Evolutionary conservation across 2,888 invertebrate genomes (phyloP), one percentile per base, ranked within the genome.

Genomic region (Tethea ocularis): DNA sequence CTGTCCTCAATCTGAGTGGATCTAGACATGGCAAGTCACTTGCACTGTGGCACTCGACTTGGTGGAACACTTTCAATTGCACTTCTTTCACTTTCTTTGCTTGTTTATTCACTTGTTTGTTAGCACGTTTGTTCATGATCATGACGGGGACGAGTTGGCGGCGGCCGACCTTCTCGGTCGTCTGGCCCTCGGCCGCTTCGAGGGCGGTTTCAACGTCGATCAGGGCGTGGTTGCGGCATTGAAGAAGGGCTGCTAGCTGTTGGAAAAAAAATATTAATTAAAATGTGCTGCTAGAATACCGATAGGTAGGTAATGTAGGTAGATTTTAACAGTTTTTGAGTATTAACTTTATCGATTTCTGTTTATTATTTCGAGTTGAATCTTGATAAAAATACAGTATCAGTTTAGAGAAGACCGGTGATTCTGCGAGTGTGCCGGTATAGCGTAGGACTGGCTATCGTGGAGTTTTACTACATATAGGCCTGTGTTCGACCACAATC

Each of bases 151-250:
- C 78, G 0, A 91, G 69, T 23, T 84, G 84, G 2, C 79, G 72
- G 0, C 74, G 78, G 0, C 86, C 87, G 3, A 81, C 64, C n/a
- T 72, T 76, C 4, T 84, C 86, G 0, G 83, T 56, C 2, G 81
- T 68, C 51, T 85, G 83, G 0, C 86, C 85, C 60, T 94, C 93
- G 0, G 93, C 93, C 0, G 94, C 94, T 66, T 94, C 94, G 7
- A 93, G 70, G 0, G 94, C 94, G 0, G 93, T 93, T 66, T 94
- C 94, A 0, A 94, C 93, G 76, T 94, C 94, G 36, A 91, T 74
- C 0, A 92, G 71, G 0, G 89, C 89, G 74, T 93, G 91, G 75
- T 93, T 91, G 0, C 89, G 86, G 66, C 91, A 89, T 60, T 88
- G 89, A 0, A 93, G 85, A 0, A 93, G 72, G 0, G 91, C 85